Conservation (phyloP, 1,140 invertebrate genomes). For the Atta cephalotes region DNA sequence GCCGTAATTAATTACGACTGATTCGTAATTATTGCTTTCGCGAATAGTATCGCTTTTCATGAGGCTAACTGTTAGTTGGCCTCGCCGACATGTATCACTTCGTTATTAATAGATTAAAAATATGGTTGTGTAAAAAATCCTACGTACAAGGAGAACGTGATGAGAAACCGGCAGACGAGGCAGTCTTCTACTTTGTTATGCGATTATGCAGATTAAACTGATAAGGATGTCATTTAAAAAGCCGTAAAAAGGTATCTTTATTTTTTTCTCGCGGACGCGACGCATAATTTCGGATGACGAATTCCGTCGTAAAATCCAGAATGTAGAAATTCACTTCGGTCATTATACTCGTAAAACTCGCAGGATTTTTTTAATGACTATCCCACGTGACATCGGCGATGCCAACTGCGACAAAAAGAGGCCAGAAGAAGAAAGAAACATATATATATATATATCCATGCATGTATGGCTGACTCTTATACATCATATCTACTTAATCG, state of each 20-base stretch:
- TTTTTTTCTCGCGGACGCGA: slow-evolving; percentile 1
- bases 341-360: slow-evolving; percentile 50
- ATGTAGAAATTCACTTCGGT: slow-evolving; percentile 39
- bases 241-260: slow-evolving; percentile 36
- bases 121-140: slow-evolving; percentile 12
- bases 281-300: slow-evolving; percentile 45
- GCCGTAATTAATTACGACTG: slow-evolving; percentile 67
- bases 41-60: slow-evolving; percentile 48
- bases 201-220: slow-evolving; percentile 66
- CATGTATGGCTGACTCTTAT: background rate
- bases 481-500: background rate
- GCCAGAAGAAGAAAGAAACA: background rate
- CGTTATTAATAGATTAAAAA: slow-evolving; percentile 69
- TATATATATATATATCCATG: too few species aligned
- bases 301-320: slow-evolving; percentile 48
- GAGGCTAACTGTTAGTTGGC: slow-evolving; percentile 47
- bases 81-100: slow-evolving; percentile 28
- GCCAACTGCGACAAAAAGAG: slow-evolving; percentile 28
- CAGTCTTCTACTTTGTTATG: slow-evolving; percentile 45
- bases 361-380: slow-evolving; percentile 18
- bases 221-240: slow-evolving; percentile 49
- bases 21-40: slow-evolving; percentile 69
- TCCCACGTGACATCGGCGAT: slow-evolving; percentile 27
- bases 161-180: background rate
- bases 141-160: background rate